phyloP scores from a whole-genome alignment of 2,888 invertebrate species.

The Portevinia maculata region DNA sequence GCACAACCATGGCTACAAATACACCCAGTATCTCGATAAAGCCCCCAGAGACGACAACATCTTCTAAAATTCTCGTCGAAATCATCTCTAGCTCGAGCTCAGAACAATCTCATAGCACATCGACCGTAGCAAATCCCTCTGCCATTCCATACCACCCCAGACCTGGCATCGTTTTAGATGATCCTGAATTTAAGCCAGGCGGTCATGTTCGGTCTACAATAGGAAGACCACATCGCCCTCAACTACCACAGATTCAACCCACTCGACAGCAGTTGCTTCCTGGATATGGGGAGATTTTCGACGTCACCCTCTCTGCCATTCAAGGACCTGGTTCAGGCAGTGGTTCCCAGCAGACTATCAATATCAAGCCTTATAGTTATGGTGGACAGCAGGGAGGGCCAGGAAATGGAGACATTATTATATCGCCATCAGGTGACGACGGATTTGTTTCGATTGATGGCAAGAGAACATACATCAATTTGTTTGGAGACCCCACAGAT shows the following conservation, averaged over 20 bases:
- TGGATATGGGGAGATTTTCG: constrained; percentile 91
- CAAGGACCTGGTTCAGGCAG: constrained; percentile 89
- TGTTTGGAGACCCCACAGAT: constrained; percentile 87
- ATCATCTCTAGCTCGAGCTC: constrained; percentile 62
- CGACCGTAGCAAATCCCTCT: constrained; percentile 74
- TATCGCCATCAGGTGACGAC: constrained; percentile 90
- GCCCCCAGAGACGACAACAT: constrained; percentile 43
- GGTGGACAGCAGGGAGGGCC: constrained; percentile 79
- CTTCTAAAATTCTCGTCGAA: constrained; percentile 32
- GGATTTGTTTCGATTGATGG: constrained; percentile 96
- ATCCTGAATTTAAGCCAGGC: constrained; percentile 89
- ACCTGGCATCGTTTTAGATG: constrained; percentile 93
- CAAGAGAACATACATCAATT: constrained; percentile 93
- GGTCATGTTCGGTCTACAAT: constrained; percentile 79
- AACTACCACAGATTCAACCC: constrained; percentile 81
- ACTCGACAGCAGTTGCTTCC: constrained; percentile 83
- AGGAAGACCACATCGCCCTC: constrained; percentile 77
- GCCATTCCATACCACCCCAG: constrained; percentile 87
- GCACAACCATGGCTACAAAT: constrained; percentile 12
- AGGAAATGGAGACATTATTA: constrained; percentile 87
- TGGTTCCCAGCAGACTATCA: constrained; percentile 82
- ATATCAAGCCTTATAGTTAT: constrained; percentile 81
- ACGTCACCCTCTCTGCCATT: constrained; percentile 93
- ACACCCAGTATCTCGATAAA: constrained; percentile 64
- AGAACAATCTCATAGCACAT: constrained; percentile 51